These are phyloP conservation scores for Xestia xanthographa DNA, from an alignment of 2,888 invertebrate species.

Conservation along the genomic window DNA sequence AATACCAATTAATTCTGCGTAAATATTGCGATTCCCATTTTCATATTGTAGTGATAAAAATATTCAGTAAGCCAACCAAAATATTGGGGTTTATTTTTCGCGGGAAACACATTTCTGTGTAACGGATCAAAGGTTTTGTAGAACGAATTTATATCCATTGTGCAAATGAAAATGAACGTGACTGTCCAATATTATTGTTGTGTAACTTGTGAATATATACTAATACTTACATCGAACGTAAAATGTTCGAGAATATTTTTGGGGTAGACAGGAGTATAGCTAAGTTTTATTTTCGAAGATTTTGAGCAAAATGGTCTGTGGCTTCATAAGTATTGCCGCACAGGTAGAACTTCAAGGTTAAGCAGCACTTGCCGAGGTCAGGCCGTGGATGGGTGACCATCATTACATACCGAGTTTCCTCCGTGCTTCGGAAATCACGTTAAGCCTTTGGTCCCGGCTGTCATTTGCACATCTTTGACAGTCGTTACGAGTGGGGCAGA, in stretches of 20 bases:
- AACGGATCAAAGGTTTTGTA: slow-evolving; percentile 46
- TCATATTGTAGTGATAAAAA: not conserved
- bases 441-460: not conserved
- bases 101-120: slow-evolving; percentile 33
- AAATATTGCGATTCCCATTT: not conserved
- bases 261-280: not conserved
- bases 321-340: not conserved
- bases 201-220: slow-evolving; percentile 6
- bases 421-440: not conserved
- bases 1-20: not conserved
- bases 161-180: slow-evolving; percentile 57
- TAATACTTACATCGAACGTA: not conserved
- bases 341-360: not conserved
- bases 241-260: slow-evolving; percentile 5
- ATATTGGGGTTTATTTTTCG: slow-evolving; percentile 46
- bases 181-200: slow-evolving; percentile 47
- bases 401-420: not conserved
- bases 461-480: not conserved
- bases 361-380: not conserved
- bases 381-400: not conserved
- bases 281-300: not conserved
- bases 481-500: not conserved
- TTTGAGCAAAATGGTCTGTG: not conserved
- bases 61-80: slow-evolving; percentile 17
- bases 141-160: slow-evolving; percentile 49